Base-by-base conservation (phyloP, 35 echinoderm and acorn worm genomes). In the Lytechinus variegatus region DNA sequence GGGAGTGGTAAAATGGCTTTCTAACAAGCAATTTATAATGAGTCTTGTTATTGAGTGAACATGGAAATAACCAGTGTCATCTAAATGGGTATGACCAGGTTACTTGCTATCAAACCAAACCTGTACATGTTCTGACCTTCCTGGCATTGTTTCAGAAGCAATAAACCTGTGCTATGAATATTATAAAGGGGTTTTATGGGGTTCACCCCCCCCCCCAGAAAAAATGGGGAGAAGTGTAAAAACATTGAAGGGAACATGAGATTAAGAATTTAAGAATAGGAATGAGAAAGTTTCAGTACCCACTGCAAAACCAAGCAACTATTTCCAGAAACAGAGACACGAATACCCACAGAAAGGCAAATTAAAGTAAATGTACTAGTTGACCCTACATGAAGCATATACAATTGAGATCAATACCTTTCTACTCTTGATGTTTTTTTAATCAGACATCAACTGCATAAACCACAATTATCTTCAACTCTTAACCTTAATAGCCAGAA, bases 101-200 rank as follows among this genome's bases (percentile, higher is more conserved):
- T 24, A 79, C 66, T 79, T 79, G 66, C 21, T 79, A 44, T 44
- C 33, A 44, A 44, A 44, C 33, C 33, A 44, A 79, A 79, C 66
- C 66, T 79, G 66, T 79, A 24, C n/a, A n/a, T 79, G 66, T 79
- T 27, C 24, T 79, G 16, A 79, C 66, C 66, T 79, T 79, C 66
- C 66, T 79, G 66, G 4, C 66, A 79, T 79, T 79, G 66, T 79
- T 79, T 79, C 66, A 79, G 66, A 79, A 79, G 66, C 66, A 79
- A n/a, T 79, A 79, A 7, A 79, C 66, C 33, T 79, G n/a, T 2
- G 0, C 66, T 19, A 79, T n/a, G 10, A 79, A 79, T 24, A 24
- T 3, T 16, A 79, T 24, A 79, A 79, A 24, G 19, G 14, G 66
- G 66, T 16, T 4, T 21, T 5, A 21, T n/a, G 14, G 66, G 66